Evolutionary conservation across 2,888 invertebrate species (phyloP), one percentile per base, ranked within the genome.

Genomic region (Nematopogon swammerdamellus): DNA sequence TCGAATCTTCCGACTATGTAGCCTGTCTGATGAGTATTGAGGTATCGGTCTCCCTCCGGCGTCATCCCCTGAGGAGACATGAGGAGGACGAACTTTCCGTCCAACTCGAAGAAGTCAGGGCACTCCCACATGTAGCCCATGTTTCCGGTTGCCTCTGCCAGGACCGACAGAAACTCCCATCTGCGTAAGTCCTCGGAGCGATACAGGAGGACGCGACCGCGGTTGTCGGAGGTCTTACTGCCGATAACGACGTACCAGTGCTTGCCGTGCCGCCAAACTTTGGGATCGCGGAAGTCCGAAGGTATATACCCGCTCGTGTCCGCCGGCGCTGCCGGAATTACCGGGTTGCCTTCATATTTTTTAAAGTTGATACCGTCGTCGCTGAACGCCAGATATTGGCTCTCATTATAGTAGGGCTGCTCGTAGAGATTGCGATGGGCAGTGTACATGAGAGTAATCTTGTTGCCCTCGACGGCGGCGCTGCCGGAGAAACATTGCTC

Each of bases 101-200:
- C 51, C 0, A 82, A 51, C 54, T 72, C 66, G 43, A 81, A 80
- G 48, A 81, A 72, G 54, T 80, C 80, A 0, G 81, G 81, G 59
- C 81, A 81, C 56, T 82, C 81, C 70, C 71, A 81, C 75, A 80
- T 76, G 45, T 60, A 72, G 1, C 74, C 74, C 1, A 73, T 61
- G 17, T 53, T 57, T 5, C 72, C 73, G 47, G 70, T 60, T 0
- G 77, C 73, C 56, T 67, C 54, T 43, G 51, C 64, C n/a, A 79
- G 54, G 46, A 65, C 53, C 2, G 70, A 60, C 0, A 56, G 59
- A 55, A 68, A 57, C 6, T 59, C 42, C 77, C 77, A 80, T 17
- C 58, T 55, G 5, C 60, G 54, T 54, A 63, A 62, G 55, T 81
- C 68, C 14, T 59, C 43, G 0, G 80, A 80, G 16, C 57, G 48